phyloP scores from a whole-genome alignment of 2,888 invertebrate species.

The Dusona sp. region DNA sequence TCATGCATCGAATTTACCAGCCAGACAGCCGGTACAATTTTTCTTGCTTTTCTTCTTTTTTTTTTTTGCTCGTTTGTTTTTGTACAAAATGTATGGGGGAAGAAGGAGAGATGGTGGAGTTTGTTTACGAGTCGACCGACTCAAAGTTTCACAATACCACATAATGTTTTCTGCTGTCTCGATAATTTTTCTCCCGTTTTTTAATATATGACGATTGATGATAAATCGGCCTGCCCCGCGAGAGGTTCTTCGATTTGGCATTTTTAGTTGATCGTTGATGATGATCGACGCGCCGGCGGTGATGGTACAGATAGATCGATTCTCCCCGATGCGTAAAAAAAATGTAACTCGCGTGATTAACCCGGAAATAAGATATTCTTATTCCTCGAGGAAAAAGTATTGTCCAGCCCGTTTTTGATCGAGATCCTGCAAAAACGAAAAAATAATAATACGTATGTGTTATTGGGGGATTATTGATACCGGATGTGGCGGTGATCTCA shows the following conservation, averaged over 20 bases:
- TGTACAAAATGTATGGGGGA: constrained; percentile 9
- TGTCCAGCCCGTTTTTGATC: constrained; percentile 99
- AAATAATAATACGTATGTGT: constrained; percentile 6
- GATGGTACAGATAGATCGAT: not conserved
- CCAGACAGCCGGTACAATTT: constrained; percentile 6
- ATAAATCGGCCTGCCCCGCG: too few relatives aligned
- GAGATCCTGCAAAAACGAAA: constrained; percentile 90
- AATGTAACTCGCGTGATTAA: constrained; percentile 30
- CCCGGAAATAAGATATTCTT: constrained; percentile 78
- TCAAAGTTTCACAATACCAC: not conserved
- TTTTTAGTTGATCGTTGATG: not conserved
- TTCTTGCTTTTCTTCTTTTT: not conserved
- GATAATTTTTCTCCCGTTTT: not conserved
- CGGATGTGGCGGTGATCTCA: constrained; percentile 77
- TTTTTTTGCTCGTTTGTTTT: not conserved
- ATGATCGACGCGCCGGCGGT: not conserved
- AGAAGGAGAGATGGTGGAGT: not conserved
- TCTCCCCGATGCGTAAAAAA: constrained; percentile 31
- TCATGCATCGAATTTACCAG: not conserved
- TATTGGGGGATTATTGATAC: not conserved
- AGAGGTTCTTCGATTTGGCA: not conserved
- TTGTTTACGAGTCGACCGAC: not conserved
- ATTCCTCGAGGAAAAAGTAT: constrained; percentile 99
- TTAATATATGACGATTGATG: not conserved
- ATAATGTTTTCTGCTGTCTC: not conserved